phyloP scores from a whole-genome alignment of 2,113 vertebrate genomes.

The Orientallactaga bullata region DNA sequence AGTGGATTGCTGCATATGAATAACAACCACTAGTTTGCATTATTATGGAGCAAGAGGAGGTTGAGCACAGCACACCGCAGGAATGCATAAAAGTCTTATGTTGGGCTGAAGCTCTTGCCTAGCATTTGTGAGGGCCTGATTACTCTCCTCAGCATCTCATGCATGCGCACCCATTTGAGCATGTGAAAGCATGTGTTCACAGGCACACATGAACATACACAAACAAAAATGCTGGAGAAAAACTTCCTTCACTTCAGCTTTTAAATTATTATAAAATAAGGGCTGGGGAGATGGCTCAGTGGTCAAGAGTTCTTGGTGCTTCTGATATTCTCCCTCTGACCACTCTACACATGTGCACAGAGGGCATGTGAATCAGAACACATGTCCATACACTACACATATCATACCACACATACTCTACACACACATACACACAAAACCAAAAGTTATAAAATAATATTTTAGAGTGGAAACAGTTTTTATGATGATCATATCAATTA shows the following conservation, averaged over 20 bases:
- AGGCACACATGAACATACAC: too few species aligned
- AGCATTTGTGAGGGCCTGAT: background rate
- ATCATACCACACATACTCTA: too few species aligned
- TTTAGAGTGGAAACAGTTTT: background rate
- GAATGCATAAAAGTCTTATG: constrained; percentile 22
- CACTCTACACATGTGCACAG: too few species aligned
- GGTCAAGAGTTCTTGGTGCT: too few species aligned
- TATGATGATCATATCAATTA: background rate
- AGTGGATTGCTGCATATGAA: background rate
- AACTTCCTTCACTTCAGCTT: background rate
- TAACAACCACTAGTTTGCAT: background rate
- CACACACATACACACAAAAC: background rate
- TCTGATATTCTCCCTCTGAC: too few species aligned
- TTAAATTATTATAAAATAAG: too few species aligned
- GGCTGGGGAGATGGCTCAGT: too few species aligned
- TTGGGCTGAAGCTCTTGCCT: background rate
- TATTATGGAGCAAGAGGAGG: background rate
- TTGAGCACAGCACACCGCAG: background rate
- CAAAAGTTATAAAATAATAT: background rate
- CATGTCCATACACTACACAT: too few species aligned
- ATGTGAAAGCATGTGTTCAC: background rate
- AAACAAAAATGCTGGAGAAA: background rate
- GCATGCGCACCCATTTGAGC: background rate
- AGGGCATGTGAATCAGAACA: too few species aligned
- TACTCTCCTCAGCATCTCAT: background rate